Base-by-base conservation (phyloP, 2,113 vertebrate species). In the Melanostigma gelatinosum region DNA sequence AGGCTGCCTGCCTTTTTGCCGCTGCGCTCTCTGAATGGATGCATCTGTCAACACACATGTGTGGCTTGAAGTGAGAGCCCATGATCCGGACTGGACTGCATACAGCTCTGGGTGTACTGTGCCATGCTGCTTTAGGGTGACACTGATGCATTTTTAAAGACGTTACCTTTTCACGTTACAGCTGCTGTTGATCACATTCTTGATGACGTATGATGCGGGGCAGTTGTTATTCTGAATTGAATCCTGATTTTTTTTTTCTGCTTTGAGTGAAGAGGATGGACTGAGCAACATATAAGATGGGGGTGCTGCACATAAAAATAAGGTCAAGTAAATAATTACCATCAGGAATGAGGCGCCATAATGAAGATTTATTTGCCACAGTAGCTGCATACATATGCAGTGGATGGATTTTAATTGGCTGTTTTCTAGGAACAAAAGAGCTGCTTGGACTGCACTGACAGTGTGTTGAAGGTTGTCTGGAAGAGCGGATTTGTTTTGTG, bases 311-410 rank as follows among this genome's bases (percentile, higher is more conserved):
- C 42, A 36, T 34, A 34, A 2, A 54, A 91, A 90, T 77, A 92
- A 91, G 89, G 88, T 85, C 84, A 91, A 76, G 74, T 69, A 69
- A 88, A 89, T 86, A 85, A 89, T 87, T 84, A 77, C 20, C 69
- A 79, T 75, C 67, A 79, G 63, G 69, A 74, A 76, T 58, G 75
- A 88, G 72, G 40, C 80, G 36, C 18, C 52, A 38, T 63, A 62
- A 83, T 82, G 82, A 82, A 79, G 87, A 84, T 79, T 63, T 38
- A 46, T 84, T 62, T 58, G 70, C 36, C 44, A 75, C 75, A 27
- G 64, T 58, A 36, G 84, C 75, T 58, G 77, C 82, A 70, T 69
- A 38, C 76, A 72, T 48, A 48, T 80, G 85, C 61, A 77, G 78
- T 8, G 61, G 63, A 65, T 16, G 64, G 55, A 63, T 80, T 83